Base-by-base conservation (phyloP, 2,113 vertebrate genomes). In the Anseranas semipalmata region DNA sequence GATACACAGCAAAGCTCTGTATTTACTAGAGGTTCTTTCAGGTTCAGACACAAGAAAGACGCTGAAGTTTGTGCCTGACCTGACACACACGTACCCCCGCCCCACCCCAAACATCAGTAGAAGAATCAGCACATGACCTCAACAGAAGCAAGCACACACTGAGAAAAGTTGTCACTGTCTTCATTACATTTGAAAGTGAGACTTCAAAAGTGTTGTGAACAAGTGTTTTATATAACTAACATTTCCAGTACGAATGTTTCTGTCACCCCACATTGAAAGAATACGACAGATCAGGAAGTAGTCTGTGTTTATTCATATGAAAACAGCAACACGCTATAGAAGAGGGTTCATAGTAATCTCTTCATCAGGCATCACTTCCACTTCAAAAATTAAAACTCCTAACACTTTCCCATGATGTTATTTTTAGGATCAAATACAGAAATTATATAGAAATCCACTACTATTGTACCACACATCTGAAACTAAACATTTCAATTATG, bases 251-350 rank as follows among this genome's bases (percentile, higher is more conserved):
- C 37, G 79, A 86, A 88, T 32, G 56, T 62, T 96, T 78, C 91
- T 74, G 84, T 70, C 70, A 93, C 65, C 72, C 83, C 92, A 39
- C 30, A 20, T 0, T 1, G 90, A 94, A 96, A 94, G 80, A 96
- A 95, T 72, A 96, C 87, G 91, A 93, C 93, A 95, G 96, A 95
- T 90, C 39, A 89, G 76, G 50, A 86, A 96, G 50, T 0, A 93
- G 70, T 60, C 95, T 39, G 45, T 32, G 80, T 96, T 96, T 97
- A 96, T 96, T 96, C 56, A 93, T 43, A 39, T 81, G 70, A 89
- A 96, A 94, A 85, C 37, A 96, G 35, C 56, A 95, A 63, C 76
- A 96, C 39, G 13, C 83, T 90, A 86, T 2, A 81, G 80, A 94
- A 94, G 60, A 90, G 76, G 52, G 73, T 92, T 73, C 77, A 90